Conservation (phyloP, 2,113 vertebrate genomes). For the Gnathonemus longibarbis region DNA sequence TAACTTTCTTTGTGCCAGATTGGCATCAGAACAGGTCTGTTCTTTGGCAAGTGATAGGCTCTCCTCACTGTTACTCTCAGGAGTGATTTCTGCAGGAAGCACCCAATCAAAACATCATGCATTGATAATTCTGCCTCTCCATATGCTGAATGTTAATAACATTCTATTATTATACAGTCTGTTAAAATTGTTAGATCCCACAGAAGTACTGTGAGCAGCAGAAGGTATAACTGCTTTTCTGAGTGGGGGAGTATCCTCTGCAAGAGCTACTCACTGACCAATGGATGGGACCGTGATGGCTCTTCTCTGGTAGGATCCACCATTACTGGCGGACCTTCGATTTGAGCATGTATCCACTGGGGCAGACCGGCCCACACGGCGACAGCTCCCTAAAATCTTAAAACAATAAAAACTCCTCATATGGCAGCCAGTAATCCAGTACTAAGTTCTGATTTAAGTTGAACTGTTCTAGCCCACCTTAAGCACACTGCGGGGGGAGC, state of each 20-base stretch:
- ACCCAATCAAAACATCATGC: conserved; percentile 55
- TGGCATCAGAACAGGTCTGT: conserved; percentile 74
- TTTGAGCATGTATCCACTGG: conserved; percentile 60
- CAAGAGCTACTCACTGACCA: conserved; percentile 69
- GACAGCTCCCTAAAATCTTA: conserved; percentile 69
- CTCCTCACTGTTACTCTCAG: conserved; percentile 85
- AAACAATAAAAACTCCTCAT: conserved; percentile 38
- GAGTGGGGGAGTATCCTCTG: not conserved
- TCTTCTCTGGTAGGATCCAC: conserved; percentile 65
- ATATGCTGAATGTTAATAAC: not conserved
- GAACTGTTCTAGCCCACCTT: conserved; percentile 67
- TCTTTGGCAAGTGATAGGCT: conserved; percentile 71
- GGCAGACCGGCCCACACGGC: conserved; percentile 57
- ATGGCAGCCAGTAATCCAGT: not conserved
- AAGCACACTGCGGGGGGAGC: conserved; percentile 75
- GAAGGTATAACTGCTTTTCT: not conserved
- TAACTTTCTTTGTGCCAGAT: conserved; percentile 30
- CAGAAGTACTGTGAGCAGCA: not conserved
- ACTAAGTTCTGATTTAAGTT: conserved; percentile 20
- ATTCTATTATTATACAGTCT: not conserved
- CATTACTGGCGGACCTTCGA: conserved; percentile 61
- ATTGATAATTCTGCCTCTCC: not conserved
- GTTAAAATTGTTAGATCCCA: not conserved
- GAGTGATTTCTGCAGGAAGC: conserved; percentile 77
- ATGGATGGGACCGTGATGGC: conserved; percentile 73